Evolutionary conservation across 2,888 invertebrate species (phyloP).

Genomic region (Mimachlamys varia): DNA sequence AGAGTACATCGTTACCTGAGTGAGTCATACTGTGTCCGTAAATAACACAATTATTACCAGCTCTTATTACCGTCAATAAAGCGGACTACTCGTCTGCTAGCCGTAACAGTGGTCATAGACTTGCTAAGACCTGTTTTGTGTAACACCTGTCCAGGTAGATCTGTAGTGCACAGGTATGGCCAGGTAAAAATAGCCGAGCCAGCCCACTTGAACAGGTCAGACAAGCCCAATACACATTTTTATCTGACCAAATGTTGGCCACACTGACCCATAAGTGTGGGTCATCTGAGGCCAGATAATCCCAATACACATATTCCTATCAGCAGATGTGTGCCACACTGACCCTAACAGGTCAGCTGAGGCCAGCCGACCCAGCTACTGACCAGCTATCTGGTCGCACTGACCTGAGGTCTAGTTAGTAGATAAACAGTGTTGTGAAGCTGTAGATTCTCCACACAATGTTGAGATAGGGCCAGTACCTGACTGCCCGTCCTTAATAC

Average conservation of each 20-base stretch:
- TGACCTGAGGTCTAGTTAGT: background rate
- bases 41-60: conserved; percentile 13
- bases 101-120: background rate
- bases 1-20: background rate
- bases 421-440: too few species aligned
- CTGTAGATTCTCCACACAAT: too few species aligned
- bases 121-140: background rate
- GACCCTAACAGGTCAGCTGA: conserved; percentile 17
- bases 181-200: background rate
- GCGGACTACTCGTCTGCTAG: background rate
- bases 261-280: background rate
- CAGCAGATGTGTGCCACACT: background rate
- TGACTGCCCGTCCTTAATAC: too few species aligned
- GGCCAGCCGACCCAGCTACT: background rate
- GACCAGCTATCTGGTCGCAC: background rate
- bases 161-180: background rate
- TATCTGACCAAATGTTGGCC: background rate
- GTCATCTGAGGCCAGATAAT: background rate
- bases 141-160: background rate
- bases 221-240: background rate
- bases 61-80: background rate
- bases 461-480: too few species aligned
- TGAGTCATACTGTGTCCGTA: conserved; percentile 10
- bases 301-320: conserved; percentile 7
- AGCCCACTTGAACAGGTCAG: background rate